Evolutionary conservation across 2,113 vertebrate genomes (phyloP).

Genomic region (Austrofundulus limnaeus): DNA sequence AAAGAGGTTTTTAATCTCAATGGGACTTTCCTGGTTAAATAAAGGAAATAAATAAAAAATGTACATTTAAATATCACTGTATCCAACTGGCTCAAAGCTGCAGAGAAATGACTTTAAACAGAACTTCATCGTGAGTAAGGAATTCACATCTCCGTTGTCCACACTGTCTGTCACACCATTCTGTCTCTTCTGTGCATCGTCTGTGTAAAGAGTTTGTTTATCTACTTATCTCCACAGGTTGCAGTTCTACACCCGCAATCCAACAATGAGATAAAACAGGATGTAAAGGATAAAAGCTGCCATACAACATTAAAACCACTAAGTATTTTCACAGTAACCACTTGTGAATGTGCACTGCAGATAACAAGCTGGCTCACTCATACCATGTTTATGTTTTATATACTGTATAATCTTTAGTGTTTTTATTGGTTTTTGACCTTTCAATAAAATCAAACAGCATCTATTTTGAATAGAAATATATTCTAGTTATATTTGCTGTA

Average conservation of each 20-base stretch:
- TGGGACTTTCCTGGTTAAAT: no score
- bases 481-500: neutral
- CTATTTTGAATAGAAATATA: neutral
- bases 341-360: neutral
- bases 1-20: no score
- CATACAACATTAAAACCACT: neutral
- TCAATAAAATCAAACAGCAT: neutral
- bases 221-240: conserved; percentile 1
- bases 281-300: neutral
- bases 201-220: neutral
- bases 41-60: neutral
- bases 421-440: neutral
- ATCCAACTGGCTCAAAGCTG: neutral
- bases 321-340: neutral
- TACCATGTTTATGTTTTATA: no score
- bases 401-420: neutral
- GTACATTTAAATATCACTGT: neutral
- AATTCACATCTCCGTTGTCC: no score
- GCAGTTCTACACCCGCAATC: neutral
- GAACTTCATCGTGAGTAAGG: neutral
- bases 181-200: neutral
- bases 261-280: neutral
- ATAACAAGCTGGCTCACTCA: neutral
- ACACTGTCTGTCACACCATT: neutral
- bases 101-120: neutral